Conservation (phyloP, 2,797 vertebrate species). For the Spatula clypeata region DNA sequence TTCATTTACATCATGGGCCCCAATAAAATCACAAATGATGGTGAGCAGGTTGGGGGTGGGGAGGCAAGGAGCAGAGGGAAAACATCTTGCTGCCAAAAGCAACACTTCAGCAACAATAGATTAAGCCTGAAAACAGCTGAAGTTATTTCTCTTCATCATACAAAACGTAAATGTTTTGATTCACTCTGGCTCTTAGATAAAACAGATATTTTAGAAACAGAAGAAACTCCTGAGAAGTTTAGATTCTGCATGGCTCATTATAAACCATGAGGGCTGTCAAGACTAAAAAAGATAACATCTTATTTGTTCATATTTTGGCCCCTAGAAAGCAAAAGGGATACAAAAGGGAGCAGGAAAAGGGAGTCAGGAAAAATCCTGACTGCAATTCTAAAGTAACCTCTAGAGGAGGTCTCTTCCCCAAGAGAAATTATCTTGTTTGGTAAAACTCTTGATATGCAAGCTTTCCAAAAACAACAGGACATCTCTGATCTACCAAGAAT, state of each 20-base stretch:
- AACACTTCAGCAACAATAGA: background rate
- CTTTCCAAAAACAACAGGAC: background rate
- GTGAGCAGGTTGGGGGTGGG: rapidly evolving
- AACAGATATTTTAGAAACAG: background rate
- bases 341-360: background rate
- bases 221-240: background rate
- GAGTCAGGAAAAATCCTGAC: background rate
- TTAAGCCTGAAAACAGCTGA: background rate
- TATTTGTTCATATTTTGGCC: background rate
- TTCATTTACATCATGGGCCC: background rate
- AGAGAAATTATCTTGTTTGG: rapidly evolving
- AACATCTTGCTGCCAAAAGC: background rate
- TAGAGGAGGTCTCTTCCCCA: background rate
- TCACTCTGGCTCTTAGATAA: background rate
- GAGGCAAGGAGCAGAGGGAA: background rate
- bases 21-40: background rate
- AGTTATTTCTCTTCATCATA: background rate
- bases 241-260: background rate
- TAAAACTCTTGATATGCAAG: background rate
- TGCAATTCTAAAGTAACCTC: background rate
- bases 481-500: background rate
- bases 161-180: background rate
- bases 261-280: background rate
- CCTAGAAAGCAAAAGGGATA: background rate
- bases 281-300: background rate